phyloP scores from a whole-genome alignment of 2,797 vertebrate species.

The Dendrocincla tyrannina region DNA sequence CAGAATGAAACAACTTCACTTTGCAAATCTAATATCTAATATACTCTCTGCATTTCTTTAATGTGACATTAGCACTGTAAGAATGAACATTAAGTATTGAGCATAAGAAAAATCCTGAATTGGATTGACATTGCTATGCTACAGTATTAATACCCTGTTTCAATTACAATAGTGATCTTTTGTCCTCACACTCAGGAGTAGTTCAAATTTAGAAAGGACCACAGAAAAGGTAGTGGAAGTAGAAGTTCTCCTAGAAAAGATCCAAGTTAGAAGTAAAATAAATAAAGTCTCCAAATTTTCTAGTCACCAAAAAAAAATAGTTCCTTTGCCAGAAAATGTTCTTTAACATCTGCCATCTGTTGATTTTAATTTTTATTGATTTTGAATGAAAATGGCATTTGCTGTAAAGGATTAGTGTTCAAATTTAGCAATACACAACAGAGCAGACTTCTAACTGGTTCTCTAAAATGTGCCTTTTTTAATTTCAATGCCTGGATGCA shows the following conservation, averaged over 20 bases:
- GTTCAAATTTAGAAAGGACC: background rate
- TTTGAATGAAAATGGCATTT: background rate
- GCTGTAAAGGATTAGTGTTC: background rate
- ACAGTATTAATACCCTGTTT: background rate
- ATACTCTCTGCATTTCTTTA: background rate
- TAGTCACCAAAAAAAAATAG: background rate
- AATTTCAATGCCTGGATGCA: background rate
- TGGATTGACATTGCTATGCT: background rate
- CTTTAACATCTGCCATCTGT: slow-evolving; percentile 19
- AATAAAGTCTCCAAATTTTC: background rate
- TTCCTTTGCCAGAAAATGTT: slow-evolving; percentile 16
- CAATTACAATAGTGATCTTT: background rate
- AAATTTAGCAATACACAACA: background rate
- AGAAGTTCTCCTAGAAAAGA: background rate
- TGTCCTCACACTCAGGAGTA: background rate
- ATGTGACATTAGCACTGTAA: fast-evolving
- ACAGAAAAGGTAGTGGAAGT: background rate
- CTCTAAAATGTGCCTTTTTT: background rate
- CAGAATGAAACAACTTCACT: background rate
- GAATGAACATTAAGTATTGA: background rate
- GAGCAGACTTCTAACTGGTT: background rate
- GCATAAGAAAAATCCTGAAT: background rate
- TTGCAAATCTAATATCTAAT: background rate
- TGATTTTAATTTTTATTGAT: slow-evolving; percentile 30
- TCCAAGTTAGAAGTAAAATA: background rate